Evolutionary conservation across 2,113 vertebrate genomes (phyloP).

Genomic region (Oryzias curvinotus): DNA sequence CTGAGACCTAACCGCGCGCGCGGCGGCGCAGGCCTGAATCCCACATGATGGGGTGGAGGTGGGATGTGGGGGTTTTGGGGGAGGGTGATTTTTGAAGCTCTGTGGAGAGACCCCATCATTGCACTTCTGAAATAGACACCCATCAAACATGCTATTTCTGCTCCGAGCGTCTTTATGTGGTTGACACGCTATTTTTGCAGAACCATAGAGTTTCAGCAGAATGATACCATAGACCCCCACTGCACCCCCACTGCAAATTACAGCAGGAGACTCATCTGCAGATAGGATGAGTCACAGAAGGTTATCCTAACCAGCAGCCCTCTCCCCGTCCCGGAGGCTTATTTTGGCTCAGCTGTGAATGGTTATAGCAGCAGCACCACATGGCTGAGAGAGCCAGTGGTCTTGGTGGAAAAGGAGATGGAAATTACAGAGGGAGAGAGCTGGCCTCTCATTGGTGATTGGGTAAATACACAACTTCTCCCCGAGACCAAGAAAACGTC

Average conservation of each 20-base stretch:
- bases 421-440: constrained; percentile 71
- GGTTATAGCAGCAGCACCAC: constrained; percentile 72
- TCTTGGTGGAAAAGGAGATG: constrained; percentile 73
- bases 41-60: constrained; percentile 50
- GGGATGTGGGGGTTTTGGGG: constrained; percentile 1
- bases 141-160: constrained; percentile 74
- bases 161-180: constrained; percentile 71
- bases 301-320: constrained; percentile 67
- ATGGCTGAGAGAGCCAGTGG: constrained; percentile 75
- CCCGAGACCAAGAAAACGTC: constrained; percentile 21
- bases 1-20: constrained; percentile 56
- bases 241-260: constrained; percentile 63
- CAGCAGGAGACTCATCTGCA: constrained; percentile 71
- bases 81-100: constrained; percentile 46
- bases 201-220: constrained; percentile 62
- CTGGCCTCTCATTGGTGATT: constrained; percentile 69
- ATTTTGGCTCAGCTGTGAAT: constrained; percentile 76
- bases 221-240: constrained; percentile 72
- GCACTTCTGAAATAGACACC: constrained; percentile 66
- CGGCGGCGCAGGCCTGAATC: constrained; percentile 63
- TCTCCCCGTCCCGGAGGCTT: constrained; percentile 63
- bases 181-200: constrained; percentile 71
- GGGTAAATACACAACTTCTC: constrained; percentile 62
- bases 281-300: constrained; percentile 72
- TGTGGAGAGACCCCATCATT: constrained; percentile 70